Percentiles rank a stretch among this genome's conserved stretches.
Evolutionary conservation across 2,888 invertebrate species (phyloP).

Genomic region (Drosophila anomelani): DNA sequence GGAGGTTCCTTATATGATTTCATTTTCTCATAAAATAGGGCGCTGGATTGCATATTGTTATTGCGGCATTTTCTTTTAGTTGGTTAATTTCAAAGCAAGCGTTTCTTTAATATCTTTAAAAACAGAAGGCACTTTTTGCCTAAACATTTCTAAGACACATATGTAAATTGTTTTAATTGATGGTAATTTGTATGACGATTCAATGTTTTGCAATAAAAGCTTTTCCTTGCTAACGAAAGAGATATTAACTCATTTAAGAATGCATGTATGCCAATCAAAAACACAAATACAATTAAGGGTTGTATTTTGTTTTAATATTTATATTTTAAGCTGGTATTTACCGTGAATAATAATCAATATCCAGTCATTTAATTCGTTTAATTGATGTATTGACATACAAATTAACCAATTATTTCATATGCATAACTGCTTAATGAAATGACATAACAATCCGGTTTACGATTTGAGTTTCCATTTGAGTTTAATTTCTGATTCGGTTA

Average conservation of each 20-base stretch:
- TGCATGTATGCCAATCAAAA: neutral
- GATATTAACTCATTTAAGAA: neutral
- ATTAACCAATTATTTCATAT: neutral
- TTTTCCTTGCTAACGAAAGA: neutral
- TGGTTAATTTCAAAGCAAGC: neutral
- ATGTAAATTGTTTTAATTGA: neutral
- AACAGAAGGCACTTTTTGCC: neutral
- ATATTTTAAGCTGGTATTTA: neutral
- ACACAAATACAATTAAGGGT: neutral
- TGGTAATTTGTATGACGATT: neutral
- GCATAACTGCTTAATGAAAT: neutral
- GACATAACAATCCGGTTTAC: neutral
- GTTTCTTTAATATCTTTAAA: neutral
- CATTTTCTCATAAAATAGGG: neutral
- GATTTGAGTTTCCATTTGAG: neutral
- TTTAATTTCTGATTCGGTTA: slow-evolving; percentile 10
- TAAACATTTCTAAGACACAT: neutral
- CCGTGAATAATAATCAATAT: neutral
- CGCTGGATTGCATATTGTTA: neutral
- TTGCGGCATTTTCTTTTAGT: neutral
- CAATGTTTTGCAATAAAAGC: neutral
- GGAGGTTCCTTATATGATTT: slow-evolving; percentile 8
- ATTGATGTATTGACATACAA: slow-evolving; percentile 12
- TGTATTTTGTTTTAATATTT: neutral
- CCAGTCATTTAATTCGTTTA: slow-evolving; percentile 6